Conservation (phyloP, 1,140 invertebrate genomes). For the Brachionus rotundiformis region DNA sequence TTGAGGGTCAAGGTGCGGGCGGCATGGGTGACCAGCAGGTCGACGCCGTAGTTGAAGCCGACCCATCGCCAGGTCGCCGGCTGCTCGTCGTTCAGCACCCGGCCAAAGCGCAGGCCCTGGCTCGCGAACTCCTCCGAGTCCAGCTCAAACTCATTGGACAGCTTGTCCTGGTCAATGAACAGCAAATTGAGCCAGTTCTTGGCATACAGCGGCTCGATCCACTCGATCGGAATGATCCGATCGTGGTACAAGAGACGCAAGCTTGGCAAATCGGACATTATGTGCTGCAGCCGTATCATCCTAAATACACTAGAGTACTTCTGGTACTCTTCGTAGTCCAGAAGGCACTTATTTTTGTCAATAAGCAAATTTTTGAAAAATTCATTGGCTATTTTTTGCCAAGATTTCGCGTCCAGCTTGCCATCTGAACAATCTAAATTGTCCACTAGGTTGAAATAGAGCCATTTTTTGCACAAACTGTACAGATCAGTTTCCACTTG, state of each 20-base stretch:
- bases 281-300: slow-evolving; percentile 1
- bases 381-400: slow-evolving; percentile 46
- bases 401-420: neutral
- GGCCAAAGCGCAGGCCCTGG: slow-evolving; percentile 2
- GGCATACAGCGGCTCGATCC: slow-evolving; percentile 30
- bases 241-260: slow-evolving; percentile 18
- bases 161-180: slow-evolving; percentile 29
- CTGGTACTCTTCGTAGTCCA: slow-evolving; percentile 9
- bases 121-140: neutral
- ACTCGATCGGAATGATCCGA: slow-evolving; percentile 15
- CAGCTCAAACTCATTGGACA: neutral
- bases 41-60: slow-evolving; percentile 43
- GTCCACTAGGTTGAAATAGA: slow-evolving; percentile 66
- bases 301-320: neutral
- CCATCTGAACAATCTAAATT: neutral
- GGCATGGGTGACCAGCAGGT: slow-evolving; percentile 38
- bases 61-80: slow-evolving; percentile 46
- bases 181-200: slow-evolving; percentile 44
- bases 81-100: slow-evolving; percentile 14
- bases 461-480: slow-evolving; percentile 72
- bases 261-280: slow-evolving; percentile 40
- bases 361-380: slow-evolving; percentile 34
- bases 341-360: neutral
- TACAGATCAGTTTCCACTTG: slow-evolving; percentile 81
- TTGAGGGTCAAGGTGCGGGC: slow-evolving; percentile 33